Base-by-base conservation (phyloP, 1,140 invertebrate species). In the Holcopasites calliopsidis region DNA sequence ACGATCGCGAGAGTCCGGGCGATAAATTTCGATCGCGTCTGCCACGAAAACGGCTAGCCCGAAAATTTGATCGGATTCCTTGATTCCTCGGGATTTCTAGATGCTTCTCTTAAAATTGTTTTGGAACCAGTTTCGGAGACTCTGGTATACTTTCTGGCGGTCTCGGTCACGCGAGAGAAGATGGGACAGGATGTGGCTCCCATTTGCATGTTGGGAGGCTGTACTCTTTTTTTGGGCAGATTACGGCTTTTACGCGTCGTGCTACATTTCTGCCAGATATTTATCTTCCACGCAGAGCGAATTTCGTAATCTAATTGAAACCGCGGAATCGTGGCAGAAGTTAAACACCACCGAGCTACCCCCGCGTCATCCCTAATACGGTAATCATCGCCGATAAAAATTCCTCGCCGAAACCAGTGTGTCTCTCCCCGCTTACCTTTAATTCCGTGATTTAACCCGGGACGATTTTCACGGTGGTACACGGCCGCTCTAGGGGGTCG, bases 401-500 rank as follows among this genome's bases (percentile, higher is more conserved):
- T n/a, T n/a, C n/a, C n/a, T n/a, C n/a, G n/a, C n/a, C n/a, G 21
- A 54, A 54, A 54, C 13, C 26, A 6, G 23, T n/a, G n/a, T n/a
- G n/a, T n/a, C n/a, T n/a, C n/a, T n/a, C n/a, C n/a, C n/a, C n/a
- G n/a, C n/a, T n/a, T n/a, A n/a, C n/a, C 40, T 65, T 77, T 80
- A 77, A 80, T 77, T 61, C 73, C n/a, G n/a, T 72, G 60, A 82
- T 82, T 81, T 73, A 83, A 62, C 66, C 60, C 49, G 47, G 60
- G 40, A 40, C 40, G 80, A 82, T 82, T 82, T 81, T 76, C 79
- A 82, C 61, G 66, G 21, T 26, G 40, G 64, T 13, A 47, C 44
- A 44, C 38, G 55, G 18, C 72, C 82, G 0, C 80, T 80, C 82
- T 76, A 84, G 82, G 83, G 82, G 79, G 82, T 73, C 77, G 77